A percentile compares a stretch with the other conserved stretches of the same genome.
These are phyloP conservation scores for Macrosteles quadrilineatus DNA, from an alignment of 1,140 invertebrate genomes.

Conservation along the genomic window DNA sequence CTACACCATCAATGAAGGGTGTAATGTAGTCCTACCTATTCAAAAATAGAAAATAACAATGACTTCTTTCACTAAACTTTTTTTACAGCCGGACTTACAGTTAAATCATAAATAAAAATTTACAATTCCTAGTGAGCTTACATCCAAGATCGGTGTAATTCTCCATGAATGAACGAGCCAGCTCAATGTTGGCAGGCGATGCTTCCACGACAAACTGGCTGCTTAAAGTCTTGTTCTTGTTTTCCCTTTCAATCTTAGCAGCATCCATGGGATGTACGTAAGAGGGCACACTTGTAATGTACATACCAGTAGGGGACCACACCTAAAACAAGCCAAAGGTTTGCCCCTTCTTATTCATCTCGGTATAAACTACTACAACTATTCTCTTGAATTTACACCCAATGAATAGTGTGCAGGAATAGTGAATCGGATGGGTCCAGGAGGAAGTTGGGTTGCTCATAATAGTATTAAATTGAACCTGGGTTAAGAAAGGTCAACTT, in stretches of 20 bases:
- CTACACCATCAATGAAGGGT: no score
- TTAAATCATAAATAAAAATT: no score
- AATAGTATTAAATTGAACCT: neutral
- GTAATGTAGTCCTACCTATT: no score
- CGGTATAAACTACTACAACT: neutral
- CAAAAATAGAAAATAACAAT: no score
- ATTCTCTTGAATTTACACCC: neutral
- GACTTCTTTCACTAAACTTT: no score
- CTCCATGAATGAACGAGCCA: conserved; percentile 58
- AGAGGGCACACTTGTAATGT: neutral
- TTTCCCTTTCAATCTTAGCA: neutral
- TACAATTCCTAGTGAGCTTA: no score
- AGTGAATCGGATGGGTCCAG: neutral
- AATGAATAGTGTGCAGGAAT: neutral
- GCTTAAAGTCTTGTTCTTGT: neutral
- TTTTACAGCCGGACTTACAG: no score
- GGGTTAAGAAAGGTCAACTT: neutral
- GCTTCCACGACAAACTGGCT: conserved; percentile 46
- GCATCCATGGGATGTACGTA: no score
- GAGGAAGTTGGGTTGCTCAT: neutral
- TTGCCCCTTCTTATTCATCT: neutral
- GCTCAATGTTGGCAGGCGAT: conserved; percentile 55
- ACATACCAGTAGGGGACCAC: neutral
- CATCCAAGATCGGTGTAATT: neutral
- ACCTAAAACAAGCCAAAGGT: neutral